Evolutionary conservation across 2,113 vertebrate genomes (phyloP).

Genomic region (Electrona antarctica): DNA sequence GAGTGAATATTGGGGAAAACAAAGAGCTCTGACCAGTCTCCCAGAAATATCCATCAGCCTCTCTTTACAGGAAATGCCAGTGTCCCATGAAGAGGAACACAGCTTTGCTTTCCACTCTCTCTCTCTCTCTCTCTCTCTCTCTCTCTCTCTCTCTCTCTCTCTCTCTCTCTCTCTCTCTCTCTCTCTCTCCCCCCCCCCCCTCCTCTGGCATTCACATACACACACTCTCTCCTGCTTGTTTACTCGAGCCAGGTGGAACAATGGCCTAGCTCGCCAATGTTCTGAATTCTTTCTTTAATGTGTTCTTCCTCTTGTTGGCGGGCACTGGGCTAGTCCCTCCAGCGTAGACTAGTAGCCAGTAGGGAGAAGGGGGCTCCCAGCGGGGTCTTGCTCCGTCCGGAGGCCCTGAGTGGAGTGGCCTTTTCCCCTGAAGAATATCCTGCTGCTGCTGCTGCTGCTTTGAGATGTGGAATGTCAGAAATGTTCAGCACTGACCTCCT

Average conservation of each 20-base stretch:
- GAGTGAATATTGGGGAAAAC: conserved; percentile 38
- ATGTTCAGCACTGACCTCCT: conserved; percentile 55
- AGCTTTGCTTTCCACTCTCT: conserved; percentile 35
- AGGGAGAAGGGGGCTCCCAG: conserved; percentile 39
- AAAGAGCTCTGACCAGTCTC: conserved; percentile 34
- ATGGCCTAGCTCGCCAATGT: conserved; percentile 51
- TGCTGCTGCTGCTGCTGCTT: conserved; percentile 32
- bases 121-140: no score
- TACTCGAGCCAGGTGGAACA: conserved; percentile 62
- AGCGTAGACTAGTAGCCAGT: background rate
- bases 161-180: no score
- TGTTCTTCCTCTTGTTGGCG: conserved; percentile 58
- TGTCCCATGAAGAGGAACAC: conserved; percentile 51
- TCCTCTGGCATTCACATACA: background rate
- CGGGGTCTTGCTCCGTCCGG: conserved; percentile 36
- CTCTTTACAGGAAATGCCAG: conserved; percentile 70
- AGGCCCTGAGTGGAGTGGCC: conserved; percentile 44
- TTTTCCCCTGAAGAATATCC: conserved; percentile 64
- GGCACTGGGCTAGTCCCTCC: conserved; percentile 36
- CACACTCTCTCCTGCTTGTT: conserved; percentile 43
- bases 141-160: no score
- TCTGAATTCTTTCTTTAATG: conserved; percentile 70
- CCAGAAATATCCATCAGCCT: conserved; percentile 61
- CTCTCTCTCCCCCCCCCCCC: no score
- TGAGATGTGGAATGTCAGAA: conserved; percentile 64